These are phyloP conservation scores for Mobula hypostoma DNA, from an alignment of 2,113 vertebrate species.

Conservation along the genomic window DNA sequence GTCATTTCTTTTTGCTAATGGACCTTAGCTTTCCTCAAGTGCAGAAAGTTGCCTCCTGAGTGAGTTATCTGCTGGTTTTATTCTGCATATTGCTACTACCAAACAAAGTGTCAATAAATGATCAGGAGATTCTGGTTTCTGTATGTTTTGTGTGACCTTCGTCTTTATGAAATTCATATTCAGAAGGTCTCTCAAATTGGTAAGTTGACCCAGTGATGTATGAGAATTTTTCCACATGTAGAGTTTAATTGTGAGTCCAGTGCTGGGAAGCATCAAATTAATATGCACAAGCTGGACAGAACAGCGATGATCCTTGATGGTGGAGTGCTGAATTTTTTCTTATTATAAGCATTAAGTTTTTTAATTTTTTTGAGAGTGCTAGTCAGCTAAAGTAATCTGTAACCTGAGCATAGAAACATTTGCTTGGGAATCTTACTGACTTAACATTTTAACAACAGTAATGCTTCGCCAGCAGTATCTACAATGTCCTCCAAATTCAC, in stretches of 20 bases:
- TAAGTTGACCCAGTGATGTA: not conserved
- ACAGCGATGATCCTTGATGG: not conserved
- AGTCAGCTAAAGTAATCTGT: not conserved
- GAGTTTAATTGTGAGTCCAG: not conserved
- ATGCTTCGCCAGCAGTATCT: not conserved
- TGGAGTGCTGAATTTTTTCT: not conserved
- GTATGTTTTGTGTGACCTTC: not conserved
- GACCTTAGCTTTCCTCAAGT: not conserved
- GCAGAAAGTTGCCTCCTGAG: not conserved
- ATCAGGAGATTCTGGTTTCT: not conserved
- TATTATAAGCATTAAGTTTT: not conserved
- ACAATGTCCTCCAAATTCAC: too few relatives aligned
- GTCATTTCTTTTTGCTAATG: not conserved
- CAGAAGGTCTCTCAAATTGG: not conserved
- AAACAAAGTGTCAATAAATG: not conserved
- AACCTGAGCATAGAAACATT: not conserved
- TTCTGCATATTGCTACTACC: not conserved
- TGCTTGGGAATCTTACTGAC: not conserved
- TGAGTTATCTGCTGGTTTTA: not conserved
- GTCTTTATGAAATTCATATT: not conserved
- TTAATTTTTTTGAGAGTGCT: not conserved
- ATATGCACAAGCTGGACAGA: not conserved
- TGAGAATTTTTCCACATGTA: not conserved
- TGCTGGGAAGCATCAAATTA: not conserved
- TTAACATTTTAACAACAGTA: not conserved